Percentiles rank a stretch among this genome's conserved stretches.
These are phyloP conservation scores for Empis livida DNA, from an alignment of 2,888 invertebrate species.

Conservation along the genomic window DNA sequence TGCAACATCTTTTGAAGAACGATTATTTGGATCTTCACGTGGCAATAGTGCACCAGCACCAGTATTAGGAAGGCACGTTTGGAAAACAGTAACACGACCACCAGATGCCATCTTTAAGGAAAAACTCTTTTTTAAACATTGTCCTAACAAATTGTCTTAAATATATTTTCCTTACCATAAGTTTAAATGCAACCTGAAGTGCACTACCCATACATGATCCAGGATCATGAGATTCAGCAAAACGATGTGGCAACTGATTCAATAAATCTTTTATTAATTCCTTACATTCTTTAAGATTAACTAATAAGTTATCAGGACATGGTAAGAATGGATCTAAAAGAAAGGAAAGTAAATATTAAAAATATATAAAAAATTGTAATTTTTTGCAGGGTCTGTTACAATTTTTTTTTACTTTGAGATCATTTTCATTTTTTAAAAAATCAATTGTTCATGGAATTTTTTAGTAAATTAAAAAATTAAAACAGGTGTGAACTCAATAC, in stretches of 20 bases:
- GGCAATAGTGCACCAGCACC: conserved; percentile 80
- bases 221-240: conserved; percentile 52
- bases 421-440: no score
- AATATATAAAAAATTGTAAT: no score
- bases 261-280: conserved; percentile 64
- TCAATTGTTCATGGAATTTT: no score
- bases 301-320: conserved; percentile 81
- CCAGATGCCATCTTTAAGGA: conserved; percentile 64
- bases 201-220: conserved; percentile 86
- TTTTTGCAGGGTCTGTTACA: no score
- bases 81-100: conserved; percentile 90
- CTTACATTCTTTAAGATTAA: conserved; percentile 76
- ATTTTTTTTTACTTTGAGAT: no score
- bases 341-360: no score
- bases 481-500: no score
- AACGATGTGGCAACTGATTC: conserved; percentile 63
- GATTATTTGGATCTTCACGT: conserved; percentile 77
- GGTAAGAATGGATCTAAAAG: conserved; percentile 82
- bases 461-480: no score
- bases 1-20: conserved; percentile 67
- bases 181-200: conserved; percentile 79
- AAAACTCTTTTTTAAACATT: not conserved
- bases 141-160: not conserved
- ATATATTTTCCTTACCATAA: conserved; percentile 49
- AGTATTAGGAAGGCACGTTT: conserved; percentile 71